These are phyloP conservation scores for Microchrysa polita DNA, from an alignment of 2,888 invertebrate genomes.

Conservation along the genomic window DNA sequence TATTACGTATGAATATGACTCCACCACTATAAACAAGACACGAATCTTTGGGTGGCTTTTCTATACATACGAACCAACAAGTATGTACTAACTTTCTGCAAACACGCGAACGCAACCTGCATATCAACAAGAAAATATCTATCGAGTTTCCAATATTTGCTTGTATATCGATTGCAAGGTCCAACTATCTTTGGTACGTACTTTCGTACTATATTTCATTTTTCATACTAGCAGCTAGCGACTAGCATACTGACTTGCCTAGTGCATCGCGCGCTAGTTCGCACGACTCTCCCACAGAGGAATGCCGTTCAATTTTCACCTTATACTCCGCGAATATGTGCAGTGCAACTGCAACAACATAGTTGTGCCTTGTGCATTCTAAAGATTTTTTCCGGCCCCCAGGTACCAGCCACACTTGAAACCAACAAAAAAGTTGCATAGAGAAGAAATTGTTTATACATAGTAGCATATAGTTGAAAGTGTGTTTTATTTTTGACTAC, in stretches of 20 bases:
- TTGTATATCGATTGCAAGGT: conserved; percentile 3
- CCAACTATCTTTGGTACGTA: background rate
- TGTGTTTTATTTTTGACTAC: too few relatives aligned
- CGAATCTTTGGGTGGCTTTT: too few relatives aligned
- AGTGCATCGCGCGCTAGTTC: background rate
- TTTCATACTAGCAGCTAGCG: background rate
- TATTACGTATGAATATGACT: too few relatives aligned
- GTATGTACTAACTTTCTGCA: too few relatives aligned
- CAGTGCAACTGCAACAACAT: too few relatives aligned
- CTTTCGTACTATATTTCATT: too few relatives aligned
- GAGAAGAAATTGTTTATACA: background rate
- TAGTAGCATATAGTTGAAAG: background rate
- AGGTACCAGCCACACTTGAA: too few relatives aligned
- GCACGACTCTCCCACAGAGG: background rate
- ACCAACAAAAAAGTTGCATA: too few relatives aligned
- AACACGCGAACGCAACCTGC: too few relatives aligned
- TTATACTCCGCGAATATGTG: background rate
- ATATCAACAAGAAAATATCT: background rate
- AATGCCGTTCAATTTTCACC: conserved; percentile 2
- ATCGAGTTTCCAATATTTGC: conserved; percentile 3
- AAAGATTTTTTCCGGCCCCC: background rate
- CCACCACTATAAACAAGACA: too few relatives aligned
- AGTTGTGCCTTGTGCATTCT: background rate
- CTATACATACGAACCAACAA: too few relatives aligned
- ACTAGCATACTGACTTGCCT: too few relatives aligned